Evolutionary conservation across 2,113 vertebrate genomes (phyloP).

Genomic region (Sigmodon hispidus): DNA sequence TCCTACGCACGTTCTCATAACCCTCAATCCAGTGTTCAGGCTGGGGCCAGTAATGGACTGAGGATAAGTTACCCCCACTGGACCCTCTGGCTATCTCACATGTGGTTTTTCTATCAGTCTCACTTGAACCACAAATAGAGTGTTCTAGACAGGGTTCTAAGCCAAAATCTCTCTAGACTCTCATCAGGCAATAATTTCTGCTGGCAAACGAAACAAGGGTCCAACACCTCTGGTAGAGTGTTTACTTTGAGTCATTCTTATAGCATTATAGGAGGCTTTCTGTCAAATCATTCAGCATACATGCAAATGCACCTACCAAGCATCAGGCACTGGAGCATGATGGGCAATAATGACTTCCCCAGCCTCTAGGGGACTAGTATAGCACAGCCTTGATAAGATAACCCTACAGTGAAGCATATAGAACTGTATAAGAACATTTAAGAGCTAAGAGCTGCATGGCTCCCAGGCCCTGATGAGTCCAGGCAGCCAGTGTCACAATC

Average conservation of each 20-base stretch:
- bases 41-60: not conserved
- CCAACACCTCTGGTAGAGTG: not conserved
- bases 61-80: not conserved
- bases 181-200: conserved; percentile 5
- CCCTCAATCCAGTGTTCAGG: not conserved
- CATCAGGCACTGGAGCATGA: not conserved
- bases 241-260: not conserved
- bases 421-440: no score
- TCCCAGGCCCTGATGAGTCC: not conserved
- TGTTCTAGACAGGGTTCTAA: conserved; percentile 13
- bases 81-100: not conserved
- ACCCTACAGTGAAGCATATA: not conserved
- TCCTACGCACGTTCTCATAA: not conserved
- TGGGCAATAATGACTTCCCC: not conserved
- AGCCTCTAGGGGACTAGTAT: not conserved
- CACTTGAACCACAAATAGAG: not conserved
- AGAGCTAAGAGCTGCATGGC: not conserved
- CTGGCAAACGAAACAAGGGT: not conserved
- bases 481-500: not conserved
- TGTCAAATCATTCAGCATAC: not conserved
- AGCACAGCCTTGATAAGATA: not conserved
- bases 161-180: not conserved
- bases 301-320: not conserved
- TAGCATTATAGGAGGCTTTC: not conserved
- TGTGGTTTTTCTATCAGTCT: conserved; percentile 11